phyloP scores from a whole-genome alignment of 2,797 vertebrate species.

The Perdix hodgsoniae region DNA sequence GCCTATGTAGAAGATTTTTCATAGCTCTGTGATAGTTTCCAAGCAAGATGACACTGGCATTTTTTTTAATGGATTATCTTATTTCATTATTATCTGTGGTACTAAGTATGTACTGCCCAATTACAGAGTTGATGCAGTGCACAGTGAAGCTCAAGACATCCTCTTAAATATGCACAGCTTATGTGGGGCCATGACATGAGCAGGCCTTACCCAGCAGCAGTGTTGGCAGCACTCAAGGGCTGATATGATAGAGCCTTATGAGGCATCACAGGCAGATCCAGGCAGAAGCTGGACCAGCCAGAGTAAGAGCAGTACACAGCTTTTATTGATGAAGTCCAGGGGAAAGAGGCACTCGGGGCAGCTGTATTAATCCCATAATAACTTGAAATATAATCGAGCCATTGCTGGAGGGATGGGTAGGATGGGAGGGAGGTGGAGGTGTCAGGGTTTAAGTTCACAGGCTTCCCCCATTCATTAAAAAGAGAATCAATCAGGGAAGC shows the following conservation, averaged over 20 bases:
- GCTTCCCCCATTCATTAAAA: slow-evolving; percentile 76
- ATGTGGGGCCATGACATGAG: slow-evolving; percentile 41
- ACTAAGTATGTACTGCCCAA: slow-evolving; percentile 27
- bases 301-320: slow-evolving; percentile 44
- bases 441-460: slow-evolving; percentile 70
- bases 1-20: background rate
- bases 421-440: slow-evolving; percentile 52
- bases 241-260: slow-evolving; percentile 34
- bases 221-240: slow-evolving; percentile 58
- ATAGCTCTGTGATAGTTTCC: slow-evolving; percentile 10
- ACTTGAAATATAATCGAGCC: slow-evolving; percentile 68
- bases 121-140: slow-evolving; percentile 19
- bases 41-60: slow-evolving; percentile 18
- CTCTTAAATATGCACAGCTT: slow-evolving; percentile 59
- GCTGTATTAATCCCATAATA: slow-evolving; percentile 72
- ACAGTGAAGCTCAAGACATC: slow-evolving; percentile 26
- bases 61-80: slow-evolving; percentile 57
- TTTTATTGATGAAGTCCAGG: slow-evolving; percentile 70
- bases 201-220: slow-evolving; percentile 42
- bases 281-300: slow-evolving; percentile 53
- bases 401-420: slow-evolving; percentile 39
- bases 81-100: slow-evolving; percentile 53
- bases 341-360: slow-evolving; percentile 41
- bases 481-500: slow-evolving; percentile 74
- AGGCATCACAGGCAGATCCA: slow-evolving; percentile 46